These are phyloP conservation scores for Hipparchia semele DNA, from an alignment of 2,888 invertebrate genomes.

Conservation along the genomic window DNA sequence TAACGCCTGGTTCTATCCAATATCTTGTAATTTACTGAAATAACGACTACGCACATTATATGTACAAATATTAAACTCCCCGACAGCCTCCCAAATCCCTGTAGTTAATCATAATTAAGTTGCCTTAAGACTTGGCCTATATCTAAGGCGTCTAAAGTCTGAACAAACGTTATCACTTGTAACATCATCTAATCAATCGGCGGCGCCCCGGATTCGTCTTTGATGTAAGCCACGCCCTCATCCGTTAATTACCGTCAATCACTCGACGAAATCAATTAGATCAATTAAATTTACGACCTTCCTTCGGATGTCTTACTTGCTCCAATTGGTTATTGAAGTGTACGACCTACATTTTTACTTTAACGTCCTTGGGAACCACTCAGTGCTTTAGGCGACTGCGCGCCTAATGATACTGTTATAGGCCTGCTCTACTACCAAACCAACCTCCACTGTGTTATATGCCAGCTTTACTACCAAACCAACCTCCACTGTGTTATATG, in stretches of 20 bases:
- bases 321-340: neutral
- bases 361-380: neutral
- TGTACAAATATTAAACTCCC: no score
- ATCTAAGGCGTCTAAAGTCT: neutral
- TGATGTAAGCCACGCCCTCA: slow-evolving; percentile 10
- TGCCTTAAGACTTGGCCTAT: neutral
- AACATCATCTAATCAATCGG: slow-evolving; percentile 10
- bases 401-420: no score
- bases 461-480: no score
- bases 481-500: no score
- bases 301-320: neutral
- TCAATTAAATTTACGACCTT: slow-evolving; percentile 10
- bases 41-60: no score
- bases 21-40: no score
- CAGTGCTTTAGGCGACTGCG: no score
- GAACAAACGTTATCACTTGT: neutral
- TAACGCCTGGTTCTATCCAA: no score
- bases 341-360: neutral
- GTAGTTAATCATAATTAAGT: no score
- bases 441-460: no score
- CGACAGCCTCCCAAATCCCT: no score
- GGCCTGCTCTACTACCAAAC: no score
- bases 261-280: slow-evolving; percentile 11
- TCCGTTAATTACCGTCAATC: slow-evolving; percentile 21
- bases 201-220: slow-evolving; percentile 6